A percentile compares a stretch with the other conserved stretches of the same genome.
phyloP scores from a whole-genome alignment of 2,888 invertebrate genomes.

The Rhynchonema sp. region DNA sequence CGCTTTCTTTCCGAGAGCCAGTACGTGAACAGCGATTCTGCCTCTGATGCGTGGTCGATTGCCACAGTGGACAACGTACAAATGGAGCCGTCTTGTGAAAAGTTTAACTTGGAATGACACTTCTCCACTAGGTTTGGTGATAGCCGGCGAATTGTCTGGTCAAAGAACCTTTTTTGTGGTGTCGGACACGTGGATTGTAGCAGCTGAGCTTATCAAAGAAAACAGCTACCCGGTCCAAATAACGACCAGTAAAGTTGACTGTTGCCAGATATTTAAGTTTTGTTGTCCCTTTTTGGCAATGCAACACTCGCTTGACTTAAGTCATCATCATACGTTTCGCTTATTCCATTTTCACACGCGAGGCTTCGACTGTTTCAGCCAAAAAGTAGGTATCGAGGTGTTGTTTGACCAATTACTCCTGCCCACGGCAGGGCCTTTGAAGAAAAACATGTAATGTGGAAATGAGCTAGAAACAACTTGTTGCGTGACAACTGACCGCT shows the following conservation, averaged over 20 bases:
- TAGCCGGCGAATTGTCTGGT: slow-evolving; percentile 12
- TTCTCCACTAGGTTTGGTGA: slow-evolving; percentile 19
- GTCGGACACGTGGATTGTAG: slow-evolving; percentile 9
- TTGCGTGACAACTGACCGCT: background rate
- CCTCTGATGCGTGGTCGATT: too few species aligned
- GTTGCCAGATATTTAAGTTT: too few species aligned
- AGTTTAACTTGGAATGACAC: slow-evolving; percentile 16
- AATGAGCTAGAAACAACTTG: too few species aligned
- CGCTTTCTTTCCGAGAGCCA: background rate
- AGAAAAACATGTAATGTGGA: background rate
- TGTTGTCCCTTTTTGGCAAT: too few species aligned
- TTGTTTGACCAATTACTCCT: background rate
- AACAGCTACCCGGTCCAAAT: background rate
- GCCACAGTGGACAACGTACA: too few species aligned
- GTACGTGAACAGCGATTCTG: too few species aligned
- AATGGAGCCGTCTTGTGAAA: background rate
- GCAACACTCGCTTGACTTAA: too few species aligned
- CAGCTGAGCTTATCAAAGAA: slow-evolving; percentile 7
- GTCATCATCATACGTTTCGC: background rate
- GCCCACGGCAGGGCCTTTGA: slow-evolving; percentile 1
- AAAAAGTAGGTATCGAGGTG: slow-evolving; percentile 1
- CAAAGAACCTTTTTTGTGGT: slow-evolving; percentile 9
- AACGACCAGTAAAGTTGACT: too few species aligned
- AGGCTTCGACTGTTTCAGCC: background rate
- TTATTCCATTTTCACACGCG: background rate